phyloP scores from a whole-genome alignment of 2,797 vertebrate species.

The Tragelaphus eurycerus region DNA sequence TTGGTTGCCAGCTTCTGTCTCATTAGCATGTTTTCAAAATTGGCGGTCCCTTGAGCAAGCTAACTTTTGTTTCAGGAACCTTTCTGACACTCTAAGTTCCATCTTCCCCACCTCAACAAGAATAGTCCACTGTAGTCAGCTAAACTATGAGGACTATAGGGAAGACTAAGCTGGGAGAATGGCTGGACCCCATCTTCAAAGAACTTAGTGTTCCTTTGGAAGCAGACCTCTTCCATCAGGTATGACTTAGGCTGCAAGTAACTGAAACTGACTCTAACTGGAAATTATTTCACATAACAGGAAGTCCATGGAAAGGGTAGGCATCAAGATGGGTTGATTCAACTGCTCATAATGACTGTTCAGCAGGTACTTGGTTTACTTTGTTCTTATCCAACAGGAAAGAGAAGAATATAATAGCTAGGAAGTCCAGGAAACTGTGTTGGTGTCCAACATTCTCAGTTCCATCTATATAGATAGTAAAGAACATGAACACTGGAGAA shows the following conservation, averaged over 20 bases:
- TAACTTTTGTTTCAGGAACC: conserved; percentile 36
- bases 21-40: conserved; percentile 20
- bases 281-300: neutral
- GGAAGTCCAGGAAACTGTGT: neutral
- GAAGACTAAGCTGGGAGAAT: neutral
- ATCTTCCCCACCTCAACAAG: neutral
- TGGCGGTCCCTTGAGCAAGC: neutral
- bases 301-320: neutral
- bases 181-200: neutral
- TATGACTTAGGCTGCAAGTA: conserved; percentile 22
- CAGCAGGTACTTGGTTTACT: neutral
- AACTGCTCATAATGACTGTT: neutral
- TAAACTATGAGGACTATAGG: neutral
- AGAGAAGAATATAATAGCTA: neutral
- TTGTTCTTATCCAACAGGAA: neutral
- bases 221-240: neutral
- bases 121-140: neutral
- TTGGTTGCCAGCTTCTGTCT: neutral
- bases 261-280: conserved; percentile 16
- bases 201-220: conserved; percentile 18
- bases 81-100: neutral
- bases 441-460: neutral
- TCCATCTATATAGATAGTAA: neutral
- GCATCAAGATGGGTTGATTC: neutral
- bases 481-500: neutral